Evolutionary conservation across 2,797 vertebrate genomes (phyloP).

Genomic region (Cebuella pygmaea): DNA sequence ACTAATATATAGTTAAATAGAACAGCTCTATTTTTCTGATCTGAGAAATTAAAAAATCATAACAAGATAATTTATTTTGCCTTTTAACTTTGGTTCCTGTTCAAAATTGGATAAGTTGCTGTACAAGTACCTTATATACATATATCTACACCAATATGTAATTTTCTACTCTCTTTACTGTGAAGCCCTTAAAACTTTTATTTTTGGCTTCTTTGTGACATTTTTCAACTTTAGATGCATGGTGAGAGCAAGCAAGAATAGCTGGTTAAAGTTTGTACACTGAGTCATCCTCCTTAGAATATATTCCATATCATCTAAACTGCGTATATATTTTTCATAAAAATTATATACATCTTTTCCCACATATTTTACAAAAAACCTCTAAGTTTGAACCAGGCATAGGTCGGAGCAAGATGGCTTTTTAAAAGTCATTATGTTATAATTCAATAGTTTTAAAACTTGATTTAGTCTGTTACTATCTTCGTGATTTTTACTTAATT

Average conservation of each 20-base stretch:
- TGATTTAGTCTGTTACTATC: not conserved
- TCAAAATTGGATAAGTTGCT: not conserved
- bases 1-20: not conserved
- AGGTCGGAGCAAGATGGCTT: not conserved
- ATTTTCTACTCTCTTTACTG: not conserved
- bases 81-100: not conserved
- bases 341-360: not conserved
- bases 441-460: not conserved
- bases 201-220: not conserved
- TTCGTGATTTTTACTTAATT: not conserved
- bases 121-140: not conserved
- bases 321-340: not conserved
- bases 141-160: not conserved
- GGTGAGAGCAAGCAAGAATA: not conserved
- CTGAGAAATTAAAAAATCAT: not conserved
- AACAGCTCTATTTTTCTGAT: not conserved
- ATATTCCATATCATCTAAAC: not conserved
- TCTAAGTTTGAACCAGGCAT: not conserved
- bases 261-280: conserved; percentile 27
- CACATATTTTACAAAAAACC: not conserved
- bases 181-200: conserved; percentile 13
- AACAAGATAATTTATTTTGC: not conserved
- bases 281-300: conserved; percentile 46
- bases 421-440: not conserved
- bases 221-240: conserved; percentile 41